A percentile compares a stretch with the other conserved stretches of the same genome.
Conservation (phyloP, 2,797 vertebrate species). For the Cuculus canorus region DNA sequence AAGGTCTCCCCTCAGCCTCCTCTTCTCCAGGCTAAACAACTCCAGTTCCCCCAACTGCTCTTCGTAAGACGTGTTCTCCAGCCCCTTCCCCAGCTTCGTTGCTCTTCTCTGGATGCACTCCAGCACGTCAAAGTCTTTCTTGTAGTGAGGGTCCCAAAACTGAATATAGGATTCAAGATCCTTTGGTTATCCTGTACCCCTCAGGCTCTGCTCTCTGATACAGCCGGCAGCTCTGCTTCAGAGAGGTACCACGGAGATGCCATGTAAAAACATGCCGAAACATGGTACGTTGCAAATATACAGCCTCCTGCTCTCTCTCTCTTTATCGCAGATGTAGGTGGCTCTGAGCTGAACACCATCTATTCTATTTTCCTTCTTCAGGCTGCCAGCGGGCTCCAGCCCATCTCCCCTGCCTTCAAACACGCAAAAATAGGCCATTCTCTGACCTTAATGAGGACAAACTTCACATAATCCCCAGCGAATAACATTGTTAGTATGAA, state of each 20-base stretch:
- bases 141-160: no score
- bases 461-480: slow-evolving; percentile 41
- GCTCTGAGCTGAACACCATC: neutral
- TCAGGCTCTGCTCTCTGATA: neutral
- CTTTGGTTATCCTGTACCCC: no score
- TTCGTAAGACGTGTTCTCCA: no score
- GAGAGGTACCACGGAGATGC: neutral
- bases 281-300: neutral
- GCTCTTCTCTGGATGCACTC: no score
- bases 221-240: neutral
- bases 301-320: neutral
- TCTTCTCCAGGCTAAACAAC: no score
- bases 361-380: slow-evolving; percentile 6
- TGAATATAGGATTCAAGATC: no score
- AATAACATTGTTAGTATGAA: slow-evolving; percentile 53
- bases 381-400: slow-evolving; percentile 6
- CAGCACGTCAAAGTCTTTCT: no score
- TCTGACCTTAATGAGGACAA: slow-evolving; percentile 67
- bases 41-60: no score
- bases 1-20: no score
- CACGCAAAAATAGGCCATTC: slow-evolving; percentile 56
- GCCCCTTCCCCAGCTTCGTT: no score
- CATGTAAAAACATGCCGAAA: neutral
- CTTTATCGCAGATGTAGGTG: neutral
- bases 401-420: slow-evolving; percentile 14